Evolutionary conservation across 2,797 vertebrate species (phyloP), one percentile per base, ranked within the genome.

Genomic region (Fistularia commersonii): DNA sequence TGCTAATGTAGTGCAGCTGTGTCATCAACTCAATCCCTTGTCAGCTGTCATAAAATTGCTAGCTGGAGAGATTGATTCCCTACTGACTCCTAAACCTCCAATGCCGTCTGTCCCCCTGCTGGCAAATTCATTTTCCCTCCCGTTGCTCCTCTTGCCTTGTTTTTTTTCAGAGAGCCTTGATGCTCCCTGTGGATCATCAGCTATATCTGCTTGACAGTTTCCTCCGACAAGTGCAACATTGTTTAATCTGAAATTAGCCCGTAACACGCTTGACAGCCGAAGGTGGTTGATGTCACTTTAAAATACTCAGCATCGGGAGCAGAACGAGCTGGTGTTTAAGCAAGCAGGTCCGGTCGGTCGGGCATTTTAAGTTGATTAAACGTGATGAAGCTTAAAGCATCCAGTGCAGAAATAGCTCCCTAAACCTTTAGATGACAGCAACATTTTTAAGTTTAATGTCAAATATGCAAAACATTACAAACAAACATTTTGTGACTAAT

Each of bases 191-290:
- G 57, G 73, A 62, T 66, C 57, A 75, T 82, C 78, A 48, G 64
- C 58, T 53, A 32, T 48, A 45, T 61, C 79, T 57, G 61, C 56
- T 69, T 71, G 67, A 62, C 78, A 76, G 23, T 23, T 23, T 23
- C 23, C 23, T 23, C 23, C 68, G 74, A 85, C 79, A 82, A 61
- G 72, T 59, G 59, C 61, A 69, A 49, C 62, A 66, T 69, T 69
- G 61, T 78, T 72, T 70, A 66, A 80, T 77, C 56, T 72, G 41
- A 79, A 82, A 83, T 81, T 69, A 76, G 72, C 60, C 46, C 44
- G 31, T 51, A 57, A 51, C 59, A 48, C 57, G 48, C 69, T 63
- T 61, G 50, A 57, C 70, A 72, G 72, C 75, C 49, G 7, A 44
- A 57, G 59, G 51, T 67, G 54, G 63, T 61, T 74, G 69, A 66